A percentile compares a stretch with the other conserved stretches of the same genome.
phyloP scores from a whole-genome alignment of 2,888 invertebrate genomes.

The Empis stercorea region DNA sequence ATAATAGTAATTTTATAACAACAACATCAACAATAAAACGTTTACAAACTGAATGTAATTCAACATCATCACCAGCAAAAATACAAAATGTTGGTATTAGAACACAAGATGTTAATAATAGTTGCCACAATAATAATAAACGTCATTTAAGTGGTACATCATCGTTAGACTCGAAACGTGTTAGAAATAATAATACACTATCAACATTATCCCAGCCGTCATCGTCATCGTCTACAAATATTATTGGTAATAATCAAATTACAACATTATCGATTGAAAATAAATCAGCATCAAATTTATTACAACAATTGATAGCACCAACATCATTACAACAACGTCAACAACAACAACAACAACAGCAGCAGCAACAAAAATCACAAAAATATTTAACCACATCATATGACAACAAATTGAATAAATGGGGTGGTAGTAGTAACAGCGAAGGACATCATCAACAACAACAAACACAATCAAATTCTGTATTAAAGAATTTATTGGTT shows the following conservation, averaged over 20 bases:
- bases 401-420: slow-evolving; percentile 9
- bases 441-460: slow-evolving; percentile 24
- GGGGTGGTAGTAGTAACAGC: slow-evolving; percentile 5
- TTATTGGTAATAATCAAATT: background rate
- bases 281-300: slow-evolving; percentile 37
- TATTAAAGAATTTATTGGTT: slow-evolving; percentile 88
- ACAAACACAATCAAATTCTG: slow-evolving; percentile 37
- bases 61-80: background rate
- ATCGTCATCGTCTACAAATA: slow-evolving; percentile 3
- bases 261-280: slow-evolving; percentile 19
- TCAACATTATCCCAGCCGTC: slow-evolving; percentile 9
- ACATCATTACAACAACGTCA: slow-evolving; percentile 23
- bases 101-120: background rate
- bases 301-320: slow-evolving; percentile 47
- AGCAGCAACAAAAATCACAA: slow-evolving; percentile 15
- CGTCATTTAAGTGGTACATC: slow-evolving; percentile 14
- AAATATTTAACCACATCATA: too few relatives aligned
- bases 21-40: background rate
- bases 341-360: slow-evolving; percentile 13
- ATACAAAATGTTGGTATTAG: background rate
- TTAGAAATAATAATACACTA: background rate
- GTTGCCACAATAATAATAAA: slow-evolving; percentile 11
- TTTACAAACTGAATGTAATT: background rate
- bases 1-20: background rate
- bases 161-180: slow-evolving; percentile 11